phyloP scores from a whole-genome alignment of 2,113 vertebrate species.

The Rostratula benghalensis region DNA sequence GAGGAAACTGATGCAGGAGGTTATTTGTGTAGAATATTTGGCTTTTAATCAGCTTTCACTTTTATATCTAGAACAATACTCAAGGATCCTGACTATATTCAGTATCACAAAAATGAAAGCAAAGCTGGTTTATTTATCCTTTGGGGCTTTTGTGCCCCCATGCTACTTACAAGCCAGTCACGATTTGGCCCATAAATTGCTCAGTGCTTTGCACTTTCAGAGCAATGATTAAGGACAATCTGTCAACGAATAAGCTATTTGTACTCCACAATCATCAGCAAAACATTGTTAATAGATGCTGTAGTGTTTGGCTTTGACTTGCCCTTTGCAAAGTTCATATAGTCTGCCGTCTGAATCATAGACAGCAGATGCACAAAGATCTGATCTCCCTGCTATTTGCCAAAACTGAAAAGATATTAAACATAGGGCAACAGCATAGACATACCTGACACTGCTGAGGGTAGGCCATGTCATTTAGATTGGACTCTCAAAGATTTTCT shows the following conservation, averaged over 20 bases:
- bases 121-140: conserved; percentile 14
- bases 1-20: background rate
- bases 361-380: background rate
- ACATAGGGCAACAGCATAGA: background rate
- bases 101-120: background rate
- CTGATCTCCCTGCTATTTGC: conserved; percentile 3
- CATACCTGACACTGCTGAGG: background rate
- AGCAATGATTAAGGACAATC: conserved; percentile 21
- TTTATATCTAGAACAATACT: background rate
- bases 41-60: background rate
- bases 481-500: background rate
- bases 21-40: background rate
- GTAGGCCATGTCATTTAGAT: background rate
- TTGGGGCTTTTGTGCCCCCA: background rate
- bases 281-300: conserved; percentile 45
- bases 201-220: conserved; percentile 16
- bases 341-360: conserved; percentile 43
- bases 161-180: conserved; percentile 28
- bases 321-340: conserved; percentile 46
- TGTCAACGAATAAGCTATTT: conserved; percentile 36
- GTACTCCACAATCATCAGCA: conserved; percentile 33
- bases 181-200: conserved; percentile 23
- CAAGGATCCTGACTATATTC: background rate
- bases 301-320: conserved; percentile 51
- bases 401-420: conserved; percentile 10